These are phyloP conservation scores for Psephotus haematonotus DNA, from an alignment of 2,113 vertebrate species.

Conservation along the genomic window DNA sequence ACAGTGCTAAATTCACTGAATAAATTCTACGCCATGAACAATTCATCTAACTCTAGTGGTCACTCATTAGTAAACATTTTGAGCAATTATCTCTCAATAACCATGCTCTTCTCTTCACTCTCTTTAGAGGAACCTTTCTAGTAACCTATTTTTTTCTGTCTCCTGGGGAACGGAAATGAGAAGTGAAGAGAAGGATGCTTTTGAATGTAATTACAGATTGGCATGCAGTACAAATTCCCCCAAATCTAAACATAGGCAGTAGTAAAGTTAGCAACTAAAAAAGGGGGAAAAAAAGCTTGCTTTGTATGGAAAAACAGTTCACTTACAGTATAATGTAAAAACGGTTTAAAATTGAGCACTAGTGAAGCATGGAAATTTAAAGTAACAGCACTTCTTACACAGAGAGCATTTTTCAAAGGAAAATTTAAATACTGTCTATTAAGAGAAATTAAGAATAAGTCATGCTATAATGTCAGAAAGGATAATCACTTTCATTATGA, in stretches of 20 bases:
- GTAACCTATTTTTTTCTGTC: constrained; percentile 69
- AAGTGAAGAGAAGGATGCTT: constrained; percentile 62
- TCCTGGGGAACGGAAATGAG: constrained; percentile 65
- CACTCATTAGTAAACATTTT: constrained; percentile 66
- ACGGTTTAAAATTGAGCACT: constrained; percentile 37
- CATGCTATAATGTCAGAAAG: neutral
- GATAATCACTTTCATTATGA: neutral
- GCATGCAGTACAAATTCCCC: constrained; percentile 62
- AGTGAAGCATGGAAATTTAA: constrained; percentile 50
- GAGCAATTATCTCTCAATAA: constrained; percentile 66
- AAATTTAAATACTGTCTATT: neutral
- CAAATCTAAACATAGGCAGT: constrained; percentile 70
- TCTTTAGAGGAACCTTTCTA: constrained; percentile 63
- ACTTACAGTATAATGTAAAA: constrained; percentile 43
- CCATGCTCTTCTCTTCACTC: constrained; percentile 43
- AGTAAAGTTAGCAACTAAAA: constrained; percentile 69
- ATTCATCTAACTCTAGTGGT: constrained; percentile 25
- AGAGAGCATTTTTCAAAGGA: neutral
- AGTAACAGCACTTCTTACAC: constrained; percentile 27
- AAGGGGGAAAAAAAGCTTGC: constrained; percentile 44
- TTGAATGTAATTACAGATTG: constrained; percentile 71
- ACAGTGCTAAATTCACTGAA: constrained; percentile 16
- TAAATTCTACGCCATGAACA: neutral
- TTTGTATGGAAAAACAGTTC: constrained; percentile 36
- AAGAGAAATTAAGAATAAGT: constrained; percentile 8